These are phyloP conservation scores for Palythoa heliodiscus DNA, from an alignment of 92 coral and sea anemone genomes.

Conservation along the genomic window DNA sequence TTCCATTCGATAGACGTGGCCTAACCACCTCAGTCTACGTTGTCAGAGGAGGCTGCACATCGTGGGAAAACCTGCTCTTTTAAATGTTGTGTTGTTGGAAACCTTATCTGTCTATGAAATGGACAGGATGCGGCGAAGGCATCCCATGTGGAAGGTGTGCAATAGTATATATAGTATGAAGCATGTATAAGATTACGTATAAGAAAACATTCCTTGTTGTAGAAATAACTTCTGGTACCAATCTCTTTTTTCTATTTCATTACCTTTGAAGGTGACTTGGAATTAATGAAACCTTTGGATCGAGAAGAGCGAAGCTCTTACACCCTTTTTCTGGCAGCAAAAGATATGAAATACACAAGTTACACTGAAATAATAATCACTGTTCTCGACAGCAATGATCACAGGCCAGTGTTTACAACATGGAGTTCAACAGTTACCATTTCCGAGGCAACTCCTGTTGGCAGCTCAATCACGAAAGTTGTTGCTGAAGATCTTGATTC, in stretches of 20 bases:
- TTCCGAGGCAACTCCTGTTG: slow-evolving; percentile 51
- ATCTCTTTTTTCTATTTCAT: neutral
- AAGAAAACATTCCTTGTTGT: neutral
- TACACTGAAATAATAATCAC: slow-evolving; percentile 45
- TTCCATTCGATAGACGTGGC: no score
- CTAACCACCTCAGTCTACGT: no score
- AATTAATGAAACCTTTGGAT: slow-evolving; percentile 49
- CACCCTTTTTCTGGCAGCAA: slow-evolving; percentile 56
- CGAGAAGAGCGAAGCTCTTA: slow-evolving; percentile 47
- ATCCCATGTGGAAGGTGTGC: no score
- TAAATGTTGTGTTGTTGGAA: no score
- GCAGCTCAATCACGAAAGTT: slow-evolving; percentile 49
- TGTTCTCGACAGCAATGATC: slow-evolving; percentile 63
- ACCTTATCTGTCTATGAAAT: no score
- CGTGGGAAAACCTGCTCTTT: no score
- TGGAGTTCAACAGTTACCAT: slow-evolving; percentile 36
- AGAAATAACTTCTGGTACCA: neutral
- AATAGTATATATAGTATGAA: neutral
- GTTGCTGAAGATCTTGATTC: slow-evolving; percentile 51
- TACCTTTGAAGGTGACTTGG: slow-evolving; percentile 51
- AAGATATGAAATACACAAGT: slow-evolving; percentile 49
- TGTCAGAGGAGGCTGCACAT: no score
- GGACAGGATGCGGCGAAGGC: no score
- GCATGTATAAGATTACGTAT: neutral
- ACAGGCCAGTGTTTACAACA: slow-evolving; percentile 60